Evolutionary conservation across 2,797 vertebrate genomes (phyloP).

Genomic region (Premnoplex brunnescens): DNA sequence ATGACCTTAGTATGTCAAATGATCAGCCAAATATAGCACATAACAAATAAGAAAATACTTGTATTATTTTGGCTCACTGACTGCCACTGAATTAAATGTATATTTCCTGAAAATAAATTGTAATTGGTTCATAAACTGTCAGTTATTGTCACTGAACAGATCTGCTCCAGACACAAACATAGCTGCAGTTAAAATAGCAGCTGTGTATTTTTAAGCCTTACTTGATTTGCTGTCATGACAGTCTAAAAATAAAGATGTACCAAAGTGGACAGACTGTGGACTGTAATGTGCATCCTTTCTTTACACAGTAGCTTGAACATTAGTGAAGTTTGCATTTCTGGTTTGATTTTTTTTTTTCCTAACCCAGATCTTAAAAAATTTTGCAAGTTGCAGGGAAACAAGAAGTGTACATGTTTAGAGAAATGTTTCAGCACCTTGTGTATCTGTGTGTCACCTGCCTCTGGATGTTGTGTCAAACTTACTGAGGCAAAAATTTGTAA

Average conservation of each 20-base stretch:
- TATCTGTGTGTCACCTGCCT: neutral
- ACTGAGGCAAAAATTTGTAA: neutral
- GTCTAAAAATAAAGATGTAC: constrained; percentile 55
- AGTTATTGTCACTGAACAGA: neutral
- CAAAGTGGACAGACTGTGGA: neutral
- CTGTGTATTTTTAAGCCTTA: constrained; percentile 47
- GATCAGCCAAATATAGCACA: neutral
- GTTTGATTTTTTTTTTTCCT: neutral
- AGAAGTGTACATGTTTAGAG: neutral
- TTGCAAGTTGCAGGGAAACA: neutral
- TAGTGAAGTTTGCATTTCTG: neutral
- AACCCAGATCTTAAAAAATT: neutral
- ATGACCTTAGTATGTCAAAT: neutral
- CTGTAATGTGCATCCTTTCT: neutral
- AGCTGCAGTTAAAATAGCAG: constrained; percentile 23
- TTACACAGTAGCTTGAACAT: neutral
- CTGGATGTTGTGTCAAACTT: neutral
- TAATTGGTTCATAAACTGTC: neutral
- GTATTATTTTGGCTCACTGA: neutral
- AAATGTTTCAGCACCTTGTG: neutral
- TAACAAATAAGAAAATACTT: neutral
- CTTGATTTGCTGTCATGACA: constrained; percentile 3
- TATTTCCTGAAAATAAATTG: neutral
- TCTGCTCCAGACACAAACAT: neutral
- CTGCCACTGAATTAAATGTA: neutral